Base-by-base conservation (phyloP, 2,797 vertebrate species). In the Eulemur mongoz region DNA sequence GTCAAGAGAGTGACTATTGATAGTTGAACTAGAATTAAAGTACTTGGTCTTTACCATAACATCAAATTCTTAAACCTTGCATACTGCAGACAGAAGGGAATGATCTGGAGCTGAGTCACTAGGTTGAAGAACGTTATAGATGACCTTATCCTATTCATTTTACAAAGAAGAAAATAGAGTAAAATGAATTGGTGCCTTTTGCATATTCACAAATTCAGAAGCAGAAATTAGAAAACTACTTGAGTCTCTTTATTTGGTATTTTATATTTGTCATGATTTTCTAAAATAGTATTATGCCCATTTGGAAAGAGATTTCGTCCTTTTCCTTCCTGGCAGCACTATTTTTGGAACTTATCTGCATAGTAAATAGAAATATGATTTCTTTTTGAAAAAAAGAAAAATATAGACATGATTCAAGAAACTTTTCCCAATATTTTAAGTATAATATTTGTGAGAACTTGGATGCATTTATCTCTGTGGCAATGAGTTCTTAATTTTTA, bases 401-500 rank as follows among this genome's bases (percentile, higher is more conserved):
- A 50, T 20, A 63, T n/a, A 87, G 22, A 20, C n/a, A 13, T 25
- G 43, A 69, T 72, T 73, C 12, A 92, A 93, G 17, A 82, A 20
- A 84, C 7, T 54, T 89, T 80, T 52, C 1, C 67, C 13, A 8
- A 61, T 72, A 63, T 87, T 5, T 86, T 80, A 78, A 90, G 8
- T 89, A 25, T 72, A 4, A 27, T 86, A 32, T 89, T 86, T 93
- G 50, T 83, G 7, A 40, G 22, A 43, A 0, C 32, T 27, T 43
- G 17, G 35, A 61, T 89, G 88, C 38, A 91, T 75, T 89, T 79
- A 40, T 92, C 22, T 80, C 76, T 65, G 40, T 81, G 79, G 15
- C 52, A 83, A 48, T 54, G 38, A 94, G 7, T 94, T 81, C 18
- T 92, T 93, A n/a, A 92, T 85, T 52, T 93, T 57, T 57, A 27